A percentile compares a stretch with the other conserved stretches of the same genome.
phyloP scores from a whole-genome alignment of 2,888 invertebrate genomes.

The Pachymerium ferrugineum region DNA sequence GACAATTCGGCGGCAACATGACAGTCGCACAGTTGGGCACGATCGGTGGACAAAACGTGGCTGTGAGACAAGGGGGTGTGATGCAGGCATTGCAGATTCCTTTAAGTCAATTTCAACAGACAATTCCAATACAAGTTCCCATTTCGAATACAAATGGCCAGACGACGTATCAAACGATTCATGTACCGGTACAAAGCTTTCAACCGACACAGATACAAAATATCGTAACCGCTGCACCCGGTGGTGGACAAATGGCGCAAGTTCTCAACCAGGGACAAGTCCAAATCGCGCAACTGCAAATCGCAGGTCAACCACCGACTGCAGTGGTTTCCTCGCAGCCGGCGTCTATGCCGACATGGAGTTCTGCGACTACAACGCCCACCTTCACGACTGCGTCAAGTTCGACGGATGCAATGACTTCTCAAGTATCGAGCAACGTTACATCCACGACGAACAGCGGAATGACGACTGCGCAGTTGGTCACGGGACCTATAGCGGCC shows the following conservation, averaged over 20 bases:
- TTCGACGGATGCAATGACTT: slow-evolving; percentile 20
- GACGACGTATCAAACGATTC: slow-evolving; percentile 91
- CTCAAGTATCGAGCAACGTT: slow-evolving; percentile 15
- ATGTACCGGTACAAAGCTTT: slow-evolving; percentile 80
- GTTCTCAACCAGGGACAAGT: slow-evolving; percentile 53
- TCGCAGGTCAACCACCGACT: slow-evolving; percentile 32
- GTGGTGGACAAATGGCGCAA: slow-evolving; percentile 51
- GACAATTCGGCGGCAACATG: slow-evolving; percentile 36
- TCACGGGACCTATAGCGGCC: slow-evolving; percentile 38
- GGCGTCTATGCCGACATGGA: slow-evolving; percentile 20
- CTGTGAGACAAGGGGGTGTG: slow-evolving; percentile 54
- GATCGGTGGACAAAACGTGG: slow-evolving; percentile 61
- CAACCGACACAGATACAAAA: slow-evolving; percentile 48
- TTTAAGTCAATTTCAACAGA: slow-evolving; percentile 43
- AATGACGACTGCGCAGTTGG: slow-evolving; percentile 37
- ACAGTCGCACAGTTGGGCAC: slow-evolving; percentile 36
- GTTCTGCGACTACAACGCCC: slow-evolving; percentile 1
- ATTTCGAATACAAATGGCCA: slow-evolving; percentile 80
- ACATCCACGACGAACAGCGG: slow-evolving; percentile 3
- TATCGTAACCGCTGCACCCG: slow-evolving; percentile 51
- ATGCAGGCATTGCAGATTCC: slow-evolving; percentile 61
- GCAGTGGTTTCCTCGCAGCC: not conserved
- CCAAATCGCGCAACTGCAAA: slow-evolving; percentile 37
- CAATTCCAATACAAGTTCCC: slow-evolving; percentile 56
- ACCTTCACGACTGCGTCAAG: slow-evolving; percentile 27